Evolutionary conservation across 2,113 vertebrate species (phyloP).

Genomic region (Eupsittula cactorum): DNA sequence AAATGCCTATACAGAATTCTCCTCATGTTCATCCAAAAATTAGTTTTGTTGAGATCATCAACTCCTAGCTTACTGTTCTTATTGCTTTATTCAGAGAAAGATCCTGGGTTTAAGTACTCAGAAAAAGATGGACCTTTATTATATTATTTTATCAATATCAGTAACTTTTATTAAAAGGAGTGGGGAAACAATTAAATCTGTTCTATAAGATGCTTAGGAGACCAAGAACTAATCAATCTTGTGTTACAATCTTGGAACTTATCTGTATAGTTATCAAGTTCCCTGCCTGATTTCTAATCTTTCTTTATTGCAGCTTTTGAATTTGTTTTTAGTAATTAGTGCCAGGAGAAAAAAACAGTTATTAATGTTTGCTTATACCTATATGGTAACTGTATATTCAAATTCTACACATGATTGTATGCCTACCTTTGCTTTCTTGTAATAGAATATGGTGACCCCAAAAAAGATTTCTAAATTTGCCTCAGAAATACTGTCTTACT

Average conservation of each 20-base stretch:
- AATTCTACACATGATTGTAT: background rate
- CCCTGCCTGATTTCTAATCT: background rate
- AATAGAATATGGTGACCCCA: background rate
- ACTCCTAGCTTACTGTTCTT: background rate
- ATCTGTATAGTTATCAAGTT: background rate
- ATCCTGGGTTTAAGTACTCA: slow-evolving; percentile 16
- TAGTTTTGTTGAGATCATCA: slow-evolving; percentile 10
- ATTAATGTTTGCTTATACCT: background rate
- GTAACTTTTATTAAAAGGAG: slow-evolving; percentile 8
- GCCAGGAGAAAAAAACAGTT: background rate
- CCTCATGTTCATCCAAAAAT: background rate
- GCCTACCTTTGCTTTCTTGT: background rate
- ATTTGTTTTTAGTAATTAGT: background rate
- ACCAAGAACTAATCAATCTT: background rate
- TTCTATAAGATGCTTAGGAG: background rate
- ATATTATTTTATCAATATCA: slow-evolving; percentile 16
- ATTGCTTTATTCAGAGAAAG: background rate
- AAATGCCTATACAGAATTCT: background rate
- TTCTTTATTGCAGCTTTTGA: background rate
- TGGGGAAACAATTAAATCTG: background rate
- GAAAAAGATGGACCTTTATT: slow-evolving; percentile 5
- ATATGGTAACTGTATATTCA: background rate
- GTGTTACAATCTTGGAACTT: background rate
- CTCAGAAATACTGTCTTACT: background rate
- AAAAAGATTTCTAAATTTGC: background rate